Conservation (phyloP, 2,797 vertebrate genomes). For the Fratercula arctica region DNA sequence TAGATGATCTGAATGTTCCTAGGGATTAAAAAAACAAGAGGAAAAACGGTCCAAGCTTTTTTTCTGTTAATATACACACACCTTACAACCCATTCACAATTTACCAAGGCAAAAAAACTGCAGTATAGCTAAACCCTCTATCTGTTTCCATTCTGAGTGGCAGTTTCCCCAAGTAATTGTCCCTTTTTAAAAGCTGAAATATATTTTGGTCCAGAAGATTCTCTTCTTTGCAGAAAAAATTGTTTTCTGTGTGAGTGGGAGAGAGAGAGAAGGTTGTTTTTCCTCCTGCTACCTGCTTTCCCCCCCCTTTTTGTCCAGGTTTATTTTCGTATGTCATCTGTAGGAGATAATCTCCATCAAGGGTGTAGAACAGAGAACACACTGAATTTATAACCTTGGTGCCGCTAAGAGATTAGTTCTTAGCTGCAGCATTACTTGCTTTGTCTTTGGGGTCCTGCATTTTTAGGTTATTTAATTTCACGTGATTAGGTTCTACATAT, state of each 20-base stretch:
- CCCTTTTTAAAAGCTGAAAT: background rate
- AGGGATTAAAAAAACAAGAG: background rate
- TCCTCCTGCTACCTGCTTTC: background rate
- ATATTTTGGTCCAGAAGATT: background rate
- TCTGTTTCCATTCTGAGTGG: background rate
- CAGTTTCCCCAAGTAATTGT: background rate
- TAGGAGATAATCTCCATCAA: background rate
- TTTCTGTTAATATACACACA: background rate
- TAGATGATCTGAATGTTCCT: background rate
- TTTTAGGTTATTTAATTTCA: background rate
- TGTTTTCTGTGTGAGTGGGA: background rate
- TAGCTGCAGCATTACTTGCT: background rate
- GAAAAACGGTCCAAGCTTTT: background rate
- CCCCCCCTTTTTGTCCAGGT: background rate
- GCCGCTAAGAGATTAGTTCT: background rate
- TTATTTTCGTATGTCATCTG: background rate
- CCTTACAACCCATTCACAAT: background rate
- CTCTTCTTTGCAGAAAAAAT: background rate
- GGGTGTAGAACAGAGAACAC: background rate
- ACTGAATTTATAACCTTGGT: slow-evolving; percentile 2
- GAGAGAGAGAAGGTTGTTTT: background rate
- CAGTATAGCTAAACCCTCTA: background rate
- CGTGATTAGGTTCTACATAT: background rate
- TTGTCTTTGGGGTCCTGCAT: background rate
- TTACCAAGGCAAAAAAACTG: background rate